phyloP scores from a whole-genome alignment of 2,113 vertebrate species.

The Tympanuchus pallidicinctus region DNA sequence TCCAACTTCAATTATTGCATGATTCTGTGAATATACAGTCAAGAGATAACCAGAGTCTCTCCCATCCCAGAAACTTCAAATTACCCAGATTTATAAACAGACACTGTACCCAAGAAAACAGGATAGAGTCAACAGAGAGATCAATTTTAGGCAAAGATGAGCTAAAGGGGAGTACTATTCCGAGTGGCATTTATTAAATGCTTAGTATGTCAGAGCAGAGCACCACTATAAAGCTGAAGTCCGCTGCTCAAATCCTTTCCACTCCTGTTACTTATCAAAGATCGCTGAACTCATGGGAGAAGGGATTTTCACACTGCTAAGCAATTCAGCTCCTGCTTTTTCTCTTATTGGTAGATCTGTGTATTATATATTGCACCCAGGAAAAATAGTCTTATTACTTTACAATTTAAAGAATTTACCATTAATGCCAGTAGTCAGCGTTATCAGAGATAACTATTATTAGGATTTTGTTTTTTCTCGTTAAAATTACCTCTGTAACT shows the following conservation, averaged over 20 bases:
- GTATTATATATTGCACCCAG: background rate
- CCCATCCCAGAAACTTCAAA: background rate
- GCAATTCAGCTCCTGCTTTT: background rate
- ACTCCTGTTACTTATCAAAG: background rate
- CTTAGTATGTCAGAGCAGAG: background rate
- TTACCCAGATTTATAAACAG: background rate
- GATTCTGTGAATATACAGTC: background rate
- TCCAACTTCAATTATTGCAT: background rate
- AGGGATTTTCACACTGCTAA: background rate
- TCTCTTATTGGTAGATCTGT: background rate
- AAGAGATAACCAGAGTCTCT: background rate
- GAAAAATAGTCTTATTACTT: background rate
- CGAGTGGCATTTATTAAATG: background rate
- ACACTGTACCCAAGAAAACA: fast-evolving
- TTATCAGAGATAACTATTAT: background rate
- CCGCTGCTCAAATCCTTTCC: background rate
- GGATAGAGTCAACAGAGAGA: background rate
- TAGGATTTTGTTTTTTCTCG: background rate
- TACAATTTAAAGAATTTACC: background rate
- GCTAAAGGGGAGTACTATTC: background rate
- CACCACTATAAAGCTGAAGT: background rate
- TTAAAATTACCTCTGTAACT: background rate
- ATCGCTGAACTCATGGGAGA: background rate
- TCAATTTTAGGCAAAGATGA: background rate
- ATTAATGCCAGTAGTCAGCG: background rate